Evolutionary conservation across 2,113 vertebrate genomes (phyloP), one percentile per base, ranked within the genome.

Genomic region (Chascanopsetta lugubris): DNA sequence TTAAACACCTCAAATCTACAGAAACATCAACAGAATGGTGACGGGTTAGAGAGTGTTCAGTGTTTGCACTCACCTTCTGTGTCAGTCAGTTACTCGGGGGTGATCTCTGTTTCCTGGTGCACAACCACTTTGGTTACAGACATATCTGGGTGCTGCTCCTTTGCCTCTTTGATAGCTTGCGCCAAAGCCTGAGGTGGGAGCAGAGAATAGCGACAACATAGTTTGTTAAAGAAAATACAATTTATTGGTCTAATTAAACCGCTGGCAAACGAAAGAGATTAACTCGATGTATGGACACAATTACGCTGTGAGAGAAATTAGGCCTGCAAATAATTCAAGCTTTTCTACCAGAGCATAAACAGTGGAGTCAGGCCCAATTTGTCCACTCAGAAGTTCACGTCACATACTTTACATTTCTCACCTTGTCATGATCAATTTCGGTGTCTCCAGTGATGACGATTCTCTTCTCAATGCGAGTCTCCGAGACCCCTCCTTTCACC

Each of bases 111-210:
- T 88, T 99, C 97, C 91, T 99, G 97, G 85, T 98, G 97, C 73
- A 99, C 97, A 0, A 99, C 97, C 75, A 99, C 97, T 88, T 98
- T 99, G 87, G 97, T 99, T 83, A 98, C 97, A 1, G 97, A 98
- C 97, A 99, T 99, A 82, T 98, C 97, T 0, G 97, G 97, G 73
- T 99, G 97, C 88, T 99, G 97, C 65, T 98, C 96, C 85, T 98
- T 98, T 0, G 97, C 96, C 29, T 97, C 97, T 78, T 96, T 98
- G 61, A 99, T 98, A 2, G 97, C 97, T 88, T 98, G 95, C 0
- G 96, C 97, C 2, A 99, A 90, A 80, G 98, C 97, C 97, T 99
- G 85, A 0, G 43, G 46, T 55, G 38, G 1, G 13, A 40, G 51
- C 5, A 6, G 51, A 36, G 17, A 8, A 46, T 4, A 70, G 26